These are phyloP conservation scores for Cacatua alba DNA, from an alignment of 2,113 vertebrate genomes.

Conservation along the genomic window DNA sequence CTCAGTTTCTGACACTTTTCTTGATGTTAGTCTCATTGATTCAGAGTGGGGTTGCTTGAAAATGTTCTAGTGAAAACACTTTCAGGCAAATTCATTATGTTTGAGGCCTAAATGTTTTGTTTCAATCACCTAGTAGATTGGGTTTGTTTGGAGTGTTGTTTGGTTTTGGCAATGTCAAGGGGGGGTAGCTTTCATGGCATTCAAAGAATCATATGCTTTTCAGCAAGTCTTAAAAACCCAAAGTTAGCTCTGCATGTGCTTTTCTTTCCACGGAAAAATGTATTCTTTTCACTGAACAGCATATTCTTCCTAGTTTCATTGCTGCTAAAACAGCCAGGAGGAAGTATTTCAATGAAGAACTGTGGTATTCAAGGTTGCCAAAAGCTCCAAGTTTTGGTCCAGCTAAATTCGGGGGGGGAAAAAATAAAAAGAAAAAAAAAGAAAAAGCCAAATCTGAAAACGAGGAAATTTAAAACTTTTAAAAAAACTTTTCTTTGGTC, in stretches of 20 bases:
- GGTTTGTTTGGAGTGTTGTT: not conserved
- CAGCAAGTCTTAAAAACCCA: not conserved
- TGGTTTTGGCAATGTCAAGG: rapidly evolving
- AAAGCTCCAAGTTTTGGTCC: not conserved
- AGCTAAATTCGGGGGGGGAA: not conserved
- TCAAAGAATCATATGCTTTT: not conserved
- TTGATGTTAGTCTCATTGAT: not conserved
- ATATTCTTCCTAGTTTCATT: not conserved
- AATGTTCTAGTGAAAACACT: not conserved
- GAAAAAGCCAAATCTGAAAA: not conserved
- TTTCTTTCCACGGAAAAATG: not conserved
- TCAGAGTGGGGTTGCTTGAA: not conserved
- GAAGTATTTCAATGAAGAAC: not conserved
- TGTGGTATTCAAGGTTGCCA: not conserved
- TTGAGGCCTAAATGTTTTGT: not conserved
- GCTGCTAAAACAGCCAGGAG: not conserved
- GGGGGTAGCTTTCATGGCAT: not conserved
- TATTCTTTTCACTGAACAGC: not conserved
- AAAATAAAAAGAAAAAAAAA: too few species aligned
- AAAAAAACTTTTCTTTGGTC: not conserved
- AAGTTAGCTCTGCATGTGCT: not conserved
- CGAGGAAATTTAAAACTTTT: not conserved
- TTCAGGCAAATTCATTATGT: rapidly evolving
- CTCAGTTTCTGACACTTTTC: not conserved
- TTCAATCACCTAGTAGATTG: not conserved